Base-by-base conservation (phyloP, 2,113 vertebrate species). In the Ctenodactylus gundi region DNA sequence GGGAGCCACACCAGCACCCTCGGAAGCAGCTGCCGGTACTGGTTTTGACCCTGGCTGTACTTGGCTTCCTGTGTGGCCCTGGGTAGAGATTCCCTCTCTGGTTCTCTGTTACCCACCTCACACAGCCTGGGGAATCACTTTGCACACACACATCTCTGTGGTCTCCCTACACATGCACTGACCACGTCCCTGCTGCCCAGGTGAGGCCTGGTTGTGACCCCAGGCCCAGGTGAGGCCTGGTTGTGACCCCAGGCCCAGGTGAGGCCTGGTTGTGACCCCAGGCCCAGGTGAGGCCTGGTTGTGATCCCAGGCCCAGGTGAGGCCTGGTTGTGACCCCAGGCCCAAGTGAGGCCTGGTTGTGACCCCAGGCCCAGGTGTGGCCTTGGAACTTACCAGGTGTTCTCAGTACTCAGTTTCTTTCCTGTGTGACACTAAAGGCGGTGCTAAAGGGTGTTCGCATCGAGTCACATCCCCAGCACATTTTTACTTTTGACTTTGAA, bases 1-100 rank as follows among this genome's bases (percentile, higher is more conserved):
- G 0, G 67, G 17, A 44, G 49, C 80, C 58, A 3, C 0, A 1
- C 0, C 21, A n/a, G 53, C 20, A 51, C 9, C 0, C 0, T 6
- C 0, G 13, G 51, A 31, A 36, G 25, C 46, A 49, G 51, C 68
- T 0, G 17, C 68, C 1, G 17, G 4, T 15, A 4, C 29, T 21
- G 36, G 41, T 10, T 76, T 65, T 8, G 2, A 5, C 65, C 25
- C 25, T 11, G 23, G 27, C 31, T 49, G 51, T 46, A 9, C 81
- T 34, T 1, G 4, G 81, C 75, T 72, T 2, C 3, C 72, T 29
- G 3, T 65, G 82, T 36, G 89, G 18, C 2, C n/a, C 39, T 10
- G 3, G 39, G 36, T 29, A 36, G 53, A 68, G 44, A 20, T 51
- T 73, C 41, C 44, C 31, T 14, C 51, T 44, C 81, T 27, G 46